These are phyloP conservation scores for Pterois miles DNA, from an alignment of 2,797 vertebrate species.

Conservation along the genomic window DNA sequence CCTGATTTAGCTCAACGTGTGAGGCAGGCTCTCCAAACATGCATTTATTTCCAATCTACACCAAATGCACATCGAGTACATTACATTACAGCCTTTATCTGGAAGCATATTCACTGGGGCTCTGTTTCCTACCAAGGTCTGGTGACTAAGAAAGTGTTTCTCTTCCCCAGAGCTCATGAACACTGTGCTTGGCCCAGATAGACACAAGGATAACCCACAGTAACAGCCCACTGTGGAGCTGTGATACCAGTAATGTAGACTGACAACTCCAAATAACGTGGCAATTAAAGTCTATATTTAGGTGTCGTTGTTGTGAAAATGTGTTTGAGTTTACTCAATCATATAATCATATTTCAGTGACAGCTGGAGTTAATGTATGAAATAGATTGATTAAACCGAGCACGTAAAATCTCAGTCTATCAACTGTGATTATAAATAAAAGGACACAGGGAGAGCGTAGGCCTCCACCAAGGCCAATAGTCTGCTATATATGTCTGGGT, in stretches of 20 bases:
- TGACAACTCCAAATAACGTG: not conserved
- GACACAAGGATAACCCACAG: slow-evolving; percentile 28
- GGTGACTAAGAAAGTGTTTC: slow-evolving; percentile 55
- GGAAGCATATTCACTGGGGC: slow-evolving; percentile 24
- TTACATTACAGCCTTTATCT: slow-evolving; percentile 13
- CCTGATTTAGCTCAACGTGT: not conserved
- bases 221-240: slow-evolving; percentile 3
- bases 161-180: slow-evolving; percentile 53
- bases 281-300: not conserved
- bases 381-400: not conserved
- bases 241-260: not conserved
- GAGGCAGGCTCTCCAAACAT: slow-evolving; percentile 1
- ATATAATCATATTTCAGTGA: too few relatives aligned
- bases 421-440: not conserved
- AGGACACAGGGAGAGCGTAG: not conserved
- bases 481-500: not conserved
- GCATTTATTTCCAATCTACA: not conserved
- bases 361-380: not conserved
- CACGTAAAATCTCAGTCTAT: not conserved
- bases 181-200: slow-evolving; percentile 61
- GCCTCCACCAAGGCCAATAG: not conserved
- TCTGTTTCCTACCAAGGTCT: slow-evolving; percentile 53
- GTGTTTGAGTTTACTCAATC: not conserved
- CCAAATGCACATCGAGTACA: not conserved
- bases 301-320: not conserved